Evolutionary conservation across 1,140 invertebrate genomes (phyloP).

Genomic region (Cotesia glomerata): DNA sequence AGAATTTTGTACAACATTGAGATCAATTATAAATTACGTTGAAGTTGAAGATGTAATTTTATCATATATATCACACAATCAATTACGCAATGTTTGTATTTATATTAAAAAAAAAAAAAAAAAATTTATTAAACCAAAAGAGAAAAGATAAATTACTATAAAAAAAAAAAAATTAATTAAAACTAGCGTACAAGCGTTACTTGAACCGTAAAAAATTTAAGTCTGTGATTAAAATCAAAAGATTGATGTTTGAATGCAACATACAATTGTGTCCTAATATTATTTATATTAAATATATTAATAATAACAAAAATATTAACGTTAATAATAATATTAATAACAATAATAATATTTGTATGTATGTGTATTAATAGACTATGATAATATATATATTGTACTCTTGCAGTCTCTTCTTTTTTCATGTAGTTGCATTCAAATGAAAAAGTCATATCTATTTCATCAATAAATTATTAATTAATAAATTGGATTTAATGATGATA

Average conservation of each 20-base stretch:
- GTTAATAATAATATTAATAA: background rate
- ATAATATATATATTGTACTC: too few relatives aligned
- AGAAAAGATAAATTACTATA: background rate
- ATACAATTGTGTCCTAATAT: conserved; percentile 18
- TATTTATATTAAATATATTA: conserved; percentile 28
- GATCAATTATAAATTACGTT: conserved; percentile 20
- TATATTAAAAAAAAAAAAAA: background rate
- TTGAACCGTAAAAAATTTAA: conserved; percentile 22
- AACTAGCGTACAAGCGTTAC: background rate
- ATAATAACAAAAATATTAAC: background rate
- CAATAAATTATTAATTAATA: too few relatives aligned
- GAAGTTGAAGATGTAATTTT: conserved; percentile 19
- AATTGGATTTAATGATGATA: too few relatives aligned
- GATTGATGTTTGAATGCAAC: conserved; percentile 24
- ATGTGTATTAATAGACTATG: too few relatives aligned
- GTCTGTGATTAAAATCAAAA: conserved; percentile 33
- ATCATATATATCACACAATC: conserved; percentile 5
- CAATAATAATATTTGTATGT: too few relatives aligned
- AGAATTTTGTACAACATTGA: background rate
- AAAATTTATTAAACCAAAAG: background rate
- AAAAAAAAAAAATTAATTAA: background rate
- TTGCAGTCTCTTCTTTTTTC: conserved; percentile 37
- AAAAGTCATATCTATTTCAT: conserved; percentile 42
- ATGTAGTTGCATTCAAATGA: conserved; percentile 35
- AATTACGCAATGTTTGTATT: background rate